phyloP scores from a whole-genome alignment of 2,888 invertebrate species.

The Coleophora flavipennella region DNA sequence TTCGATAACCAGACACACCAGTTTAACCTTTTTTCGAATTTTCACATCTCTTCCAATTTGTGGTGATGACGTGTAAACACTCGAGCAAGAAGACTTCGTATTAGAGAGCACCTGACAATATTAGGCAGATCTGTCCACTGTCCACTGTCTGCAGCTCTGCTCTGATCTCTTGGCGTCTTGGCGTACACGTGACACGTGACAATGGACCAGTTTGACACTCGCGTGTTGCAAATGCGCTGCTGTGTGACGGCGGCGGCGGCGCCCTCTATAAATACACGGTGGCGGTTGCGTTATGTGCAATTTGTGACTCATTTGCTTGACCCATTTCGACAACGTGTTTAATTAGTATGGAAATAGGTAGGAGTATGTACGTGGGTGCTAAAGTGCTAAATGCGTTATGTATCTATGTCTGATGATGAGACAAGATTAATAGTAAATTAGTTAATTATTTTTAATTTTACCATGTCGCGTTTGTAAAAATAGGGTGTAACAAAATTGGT shows the following conservation, averaged over 20 bases:
- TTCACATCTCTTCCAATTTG: slow-evolving; percentile 12
- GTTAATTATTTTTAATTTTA: no score
- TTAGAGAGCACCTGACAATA: slow-evolving; percentile 28
- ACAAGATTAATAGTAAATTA: no score
- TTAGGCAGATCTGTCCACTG: slow-evolving; percentile 1
- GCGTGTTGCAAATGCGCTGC: slow-evolving; percentile 48
- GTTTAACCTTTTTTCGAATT: no score
- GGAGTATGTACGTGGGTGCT: slow-evolving; percentile 2
- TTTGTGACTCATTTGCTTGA: slow-evolving; percentile 33
- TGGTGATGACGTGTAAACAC: slow-evolving; percentile 24
- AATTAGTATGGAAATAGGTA: slow-evolving; percentile 5
- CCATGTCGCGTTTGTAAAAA: no score
- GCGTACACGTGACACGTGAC: slow-evolving; percentile 13
- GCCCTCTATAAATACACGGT: slow-evolving; percentile 34
- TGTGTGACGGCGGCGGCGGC: slow-evolving; percentile 4
- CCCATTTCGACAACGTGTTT: slow-evolving; percentile 9
- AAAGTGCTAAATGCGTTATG: no score
- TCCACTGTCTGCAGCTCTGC: no score
- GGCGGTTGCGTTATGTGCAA: slow-evolving; percentile 33
- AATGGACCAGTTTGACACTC: slow-evolving; percentile 17
- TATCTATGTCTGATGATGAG: no score
- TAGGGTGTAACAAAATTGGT: no score
- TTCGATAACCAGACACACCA: no score
- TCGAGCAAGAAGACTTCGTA: slow-evolving; percentile 20
- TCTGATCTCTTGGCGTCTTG: slow-evolving; percentile 19